Base-by-base conservation (phyloP, 2,113 vertebrate species). In the Solea solea region DNA sequence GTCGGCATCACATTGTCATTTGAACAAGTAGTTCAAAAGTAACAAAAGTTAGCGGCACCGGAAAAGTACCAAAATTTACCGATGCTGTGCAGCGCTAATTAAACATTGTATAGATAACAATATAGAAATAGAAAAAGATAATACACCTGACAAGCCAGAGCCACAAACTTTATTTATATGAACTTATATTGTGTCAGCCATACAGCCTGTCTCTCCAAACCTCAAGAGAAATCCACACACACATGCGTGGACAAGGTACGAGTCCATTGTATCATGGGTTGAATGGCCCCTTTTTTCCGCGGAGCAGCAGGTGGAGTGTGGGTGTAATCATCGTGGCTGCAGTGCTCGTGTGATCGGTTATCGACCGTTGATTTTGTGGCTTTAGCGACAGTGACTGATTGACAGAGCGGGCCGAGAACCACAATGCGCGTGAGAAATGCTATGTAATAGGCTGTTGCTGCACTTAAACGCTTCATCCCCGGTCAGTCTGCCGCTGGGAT, bases 361-460 rank as follows among this genome's bases (percentile, higher is more conserved):
- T 89, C 85, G 85, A 66, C 68, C 50, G 70, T 69, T 71, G 46
- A 82, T 76, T 69, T 62, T 67, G 55, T 53, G 14, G 34, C 34
- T 34, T 34, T 2, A 34, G 34, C 5, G 34, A 34, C 34, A 79
- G 63, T 53, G 68, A 76, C 66, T 48, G 68, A 69, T 40, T 68
- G 72, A 68, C 59, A 72, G 61, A 50, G 80, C 48, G 25, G 9
- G 15, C 69, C 77, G 80, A 55, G 57, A 61, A 68, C 63, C 67
- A 62, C 62, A 77, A 49, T 46, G 57, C 63, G 65, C 72, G 62
- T 57, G 70, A 81, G 53, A 72, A 78, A 83, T 75, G 55, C 74
- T 64, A 76, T 79, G 73, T 85, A 86, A 89, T 73, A 76, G 77
- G 64, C 81, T 58, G 75, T 88, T 85, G 83, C 74, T 77, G 76